A percentile compares a stretch with the other conserved stretches of the same genome.
Conservation (phyloP, 2,888 invertebrate species). For the Agrochola macilenta region DNA sequence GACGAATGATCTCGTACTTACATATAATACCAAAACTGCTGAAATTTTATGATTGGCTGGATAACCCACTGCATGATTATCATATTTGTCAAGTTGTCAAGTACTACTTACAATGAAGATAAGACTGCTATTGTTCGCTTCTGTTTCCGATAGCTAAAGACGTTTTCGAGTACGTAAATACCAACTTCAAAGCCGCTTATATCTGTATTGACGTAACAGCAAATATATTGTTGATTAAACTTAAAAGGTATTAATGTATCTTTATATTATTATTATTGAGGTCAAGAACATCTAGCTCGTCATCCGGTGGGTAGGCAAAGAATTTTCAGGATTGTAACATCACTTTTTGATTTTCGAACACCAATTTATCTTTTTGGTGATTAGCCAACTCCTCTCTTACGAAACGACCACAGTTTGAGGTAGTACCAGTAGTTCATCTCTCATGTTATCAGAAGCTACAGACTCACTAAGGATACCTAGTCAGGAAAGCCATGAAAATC, state of each 20-base stretch:
- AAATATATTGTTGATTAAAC: conserved; percentile 1
- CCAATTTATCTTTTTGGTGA: not conserved
- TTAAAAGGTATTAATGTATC: not conserved
- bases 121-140: conserved; percentile 17
- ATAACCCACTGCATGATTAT: not conserved
- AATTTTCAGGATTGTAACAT: not conserved
- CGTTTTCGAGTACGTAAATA: conserved; percentile 22
- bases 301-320: not conserved
- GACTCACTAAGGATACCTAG: not conserved
- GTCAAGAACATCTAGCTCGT: not conserved
- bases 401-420: not conserved
- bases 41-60: not conserved
- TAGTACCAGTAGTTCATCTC: too few relatives aligned
- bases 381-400: not conserved
- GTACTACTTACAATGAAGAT: conserved; percentile 5
- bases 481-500: not conserved
- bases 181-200: not conserved
- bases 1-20: not conserved
- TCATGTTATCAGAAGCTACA: not conserved
- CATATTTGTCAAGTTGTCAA: conserved; percentile 33
- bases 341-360: not conserved
- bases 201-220: not conserved
- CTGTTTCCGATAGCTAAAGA: conserved; percentile 38
- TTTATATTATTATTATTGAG: not conserved
- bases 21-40: not conserved